Evolutionary conservation across 2,113 vertebrate genomes (phyloP).

Genomic region (Ibidorhyncha struthersii): DNA sequence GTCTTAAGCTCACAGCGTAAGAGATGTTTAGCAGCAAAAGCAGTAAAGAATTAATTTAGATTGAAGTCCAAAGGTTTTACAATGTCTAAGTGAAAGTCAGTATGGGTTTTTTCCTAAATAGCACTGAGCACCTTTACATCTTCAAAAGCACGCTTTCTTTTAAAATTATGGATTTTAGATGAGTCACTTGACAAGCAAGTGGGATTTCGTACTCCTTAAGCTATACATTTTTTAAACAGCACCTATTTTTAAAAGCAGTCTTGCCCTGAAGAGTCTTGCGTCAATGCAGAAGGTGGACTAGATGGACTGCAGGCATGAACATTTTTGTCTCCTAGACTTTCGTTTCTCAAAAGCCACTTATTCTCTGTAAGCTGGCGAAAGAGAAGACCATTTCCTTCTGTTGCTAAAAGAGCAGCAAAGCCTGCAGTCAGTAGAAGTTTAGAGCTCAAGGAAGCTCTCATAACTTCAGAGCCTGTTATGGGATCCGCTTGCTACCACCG

Average conservation of each 20-base stretch:
- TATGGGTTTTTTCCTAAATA: not conserved
- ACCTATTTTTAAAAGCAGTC: constrained; percentile 17
- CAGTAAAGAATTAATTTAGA: not conserved
- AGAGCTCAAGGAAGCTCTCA: not conserved
- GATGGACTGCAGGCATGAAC: not conserved
- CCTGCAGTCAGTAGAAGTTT: not conserved
- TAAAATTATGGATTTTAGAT: not conserved
- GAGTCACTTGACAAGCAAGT: constrained; percentile 1
- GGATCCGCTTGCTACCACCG: not conserved
- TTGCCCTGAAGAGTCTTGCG: not conserved
- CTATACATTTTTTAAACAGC: not conserved
- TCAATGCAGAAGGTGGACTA: not conserved
- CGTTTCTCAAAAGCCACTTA: not conserved
- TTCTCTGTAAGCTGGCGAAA: not conserved
- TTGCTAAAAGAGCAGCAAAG: not conserved
- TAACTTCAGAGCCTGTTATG: not conserved
- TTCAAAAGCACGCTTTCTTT: not conserved
- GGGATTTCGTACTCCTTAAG: not conserved
- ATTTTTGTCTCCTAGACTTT: not conserved
- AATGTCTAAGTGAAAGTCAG: not conserved
- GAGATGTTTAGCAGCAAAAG: not conserved
- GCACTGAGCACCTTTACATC: not conserved
- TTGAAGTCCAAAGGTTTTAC: not conserved
- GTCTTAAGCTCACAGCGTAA: not conserved
- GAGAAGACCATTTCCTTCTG: not conserved